Percentiles rank a stretch among this genome's conserved stretches.
Evolutionary conservation across 1,140 invertebrate genomes (phyloP).

Genomic region (Reticulitermes speratus): DNA sequence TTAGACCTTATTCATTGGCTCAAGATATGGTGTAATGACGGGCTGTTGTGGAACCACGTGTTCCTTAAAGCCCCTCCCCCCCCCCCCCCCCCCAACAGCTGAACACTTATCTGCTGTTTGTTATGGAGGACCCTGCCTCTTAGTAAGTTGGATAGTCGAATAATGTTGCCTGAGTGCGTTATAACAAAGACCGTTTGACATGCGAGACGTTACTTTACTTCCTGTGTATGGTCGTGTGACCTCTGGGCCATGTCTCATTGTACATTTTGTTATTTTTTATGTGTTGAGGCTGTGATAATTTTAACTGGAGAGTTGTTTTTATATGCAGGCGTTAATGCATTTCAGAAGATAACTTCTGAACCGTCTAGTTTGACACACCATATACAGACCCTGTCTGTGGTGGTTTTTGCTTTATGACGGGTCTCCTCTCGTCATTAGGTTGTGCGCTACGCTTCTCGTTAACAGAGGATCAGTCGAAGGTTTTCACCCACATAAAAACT

Average conservation of each 20-base stretch:
- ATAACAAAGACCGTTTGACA: background rate
- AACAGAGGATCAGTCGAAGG: background rate
- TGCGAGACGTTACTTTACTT: background rate
- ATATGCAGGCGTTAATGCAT: background rate
- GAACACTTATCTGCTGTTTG: too few species aligned
- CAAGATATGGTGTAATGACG: too few species aligned
- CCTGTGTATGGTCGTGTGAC: background rate
- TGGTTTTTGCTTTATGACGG: background rate
- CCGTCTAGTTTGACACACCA: background rate
- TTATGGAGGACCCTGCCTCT: too few species aligned
- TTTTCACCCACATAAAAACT: slow-evolving; percentile 6
- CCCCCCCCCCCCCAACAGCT: too few species aligned
- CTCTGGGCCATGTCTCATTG: background rate
- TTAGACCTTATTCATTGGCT: too few species aligned
- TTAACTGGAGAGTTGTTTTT: background rate
- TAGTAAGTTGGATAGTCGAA: too few species aligned
- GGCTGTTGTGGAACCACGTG: too few species aligned
- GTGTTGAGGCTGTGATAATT: background rate
- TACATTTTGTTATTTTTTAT: background rate
- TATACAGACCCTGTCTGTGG: background rate
- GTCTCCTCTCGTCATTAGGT: background rate
- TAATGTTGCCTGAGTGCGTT: too few species aligned
- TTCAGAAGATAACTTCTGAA: background rate
- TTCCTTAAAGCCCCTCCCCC: too few species aligned
- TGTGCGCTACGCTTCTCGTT: background rate